Base-by-base conservation (phyloP, 2,797 vertebrate genomes). In the Hyperoplus lanceolatus region DNA sequence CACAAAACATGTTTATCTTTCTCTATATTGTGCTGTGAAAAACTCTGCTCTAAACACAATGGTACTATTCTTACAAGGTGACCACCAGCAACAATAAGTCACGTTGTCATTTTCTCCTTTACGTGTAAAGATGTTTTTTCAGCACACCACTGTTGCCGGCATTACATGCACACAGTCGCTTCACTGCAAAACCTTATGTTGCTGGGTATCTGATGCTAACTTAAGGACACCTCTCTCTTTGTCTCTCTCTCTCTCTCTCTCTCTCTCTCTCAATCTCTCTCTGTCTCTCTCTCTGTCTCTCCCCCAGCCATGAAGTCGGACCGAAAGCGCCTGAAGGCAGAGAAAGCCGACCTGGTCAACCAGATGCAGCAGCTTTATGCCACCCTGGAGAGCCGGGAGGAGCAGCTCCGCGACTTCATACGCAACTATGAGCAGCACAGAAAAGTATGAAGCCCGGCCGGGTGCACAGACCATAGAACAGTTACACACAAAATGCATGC, bases 291-390 rank as follows among this genome's bases (percentile, higher is more conserved):
- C 70, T 10, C 60, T 60, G 68, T 79, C 36, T 74, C 54, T 53
- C 58, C 18, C 58, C 59, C 92, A 99, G 98, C 98, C 89, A 99
- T 99, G 98, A 99, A 99, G 90, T 96, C 97, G 0, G 98, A 99
- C 87, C 96, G 98, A 15, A 99, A 98, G 90, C 97, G 98, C 65
- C 94, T 99, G 87, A 98, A 98, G 94, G 96, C 94, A 0, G 98
- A 99, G 92, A 99, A 99, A 89, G 96, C 97, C 0, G 98, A 99
- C 94, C 94, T 99, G 92, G 96, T 98, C 84, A 99, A 97, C 94
- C 98, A 99, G 94, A 99, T 99, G 98, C 97, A 99, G 93, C 98
- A 99, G 95, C 96, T 99, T 53, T 99, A 99, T 0, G 96, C 97
- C 85, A 99, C 98, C 0, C 94, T 99, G 92, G 98, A 99, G 91